Percentiles rank a stretch among this genome's conserved stretches.
Conservation (phyloP, 2,113 vertebrate genomes). For the Pardalotus punctatus region DNA sequence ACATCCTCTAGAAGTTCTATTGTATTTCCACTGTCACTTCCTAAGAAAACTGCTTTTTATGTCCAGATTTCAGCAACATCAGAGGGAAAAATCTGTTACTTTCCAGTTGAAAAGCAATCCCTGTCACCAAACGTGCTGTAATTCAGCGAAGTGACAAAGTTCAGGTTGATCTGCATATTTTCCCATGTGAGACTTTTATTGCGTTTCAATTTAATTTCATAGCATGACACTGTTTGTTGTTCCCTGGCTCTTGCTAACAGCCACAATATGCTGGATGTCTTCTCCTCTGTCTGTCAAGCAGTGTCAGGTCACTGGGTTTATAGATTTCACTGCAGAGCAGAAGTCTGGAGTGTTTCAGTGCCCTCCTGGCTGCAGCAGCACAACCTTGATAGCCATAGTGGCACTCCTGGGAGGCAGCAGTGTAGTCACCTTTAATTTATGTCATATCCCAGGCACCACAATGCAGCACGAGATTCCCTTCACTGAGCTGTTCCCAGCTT, state of each 20-base stretch:
- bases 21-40: not conserved
- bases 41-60: not conserved
- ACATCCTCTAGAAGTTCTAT: not conserved
- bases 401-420: not conserved
- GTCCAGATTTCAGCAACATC: not conserved
- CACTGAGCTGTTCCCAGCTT: not conserved
- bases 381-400: not conserved
- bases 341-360: not conserved
- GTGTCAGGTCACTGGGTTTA: not conserved
- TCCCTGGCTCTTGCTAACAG: constrained; percentile 17
- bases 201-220: constrained; percentile 5
- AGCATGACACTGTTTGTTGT: not conserved
- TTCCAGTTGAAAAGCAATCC: constrained; percentile 23
- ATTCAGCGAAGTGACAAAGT: constrained; percentile 18
- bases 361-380: not conserved
- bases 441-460: not conserved
- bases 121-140: not conserved
- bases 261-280: constrained; percentile 20
- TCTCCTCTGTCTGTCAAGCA: not conserved
- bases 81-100: constrained; percentile 7
- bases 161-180: constrained; percentile 32
- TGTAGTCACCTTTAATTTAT: accelerated
- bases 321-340: not conserved
- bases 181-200: not conserved
- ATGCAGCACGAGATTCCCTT: not conserved